phyloP scores from a whole-genome alignment of 2,113 vertebrate genomes.

The Oreotrochilus melanogaster region DNA sequence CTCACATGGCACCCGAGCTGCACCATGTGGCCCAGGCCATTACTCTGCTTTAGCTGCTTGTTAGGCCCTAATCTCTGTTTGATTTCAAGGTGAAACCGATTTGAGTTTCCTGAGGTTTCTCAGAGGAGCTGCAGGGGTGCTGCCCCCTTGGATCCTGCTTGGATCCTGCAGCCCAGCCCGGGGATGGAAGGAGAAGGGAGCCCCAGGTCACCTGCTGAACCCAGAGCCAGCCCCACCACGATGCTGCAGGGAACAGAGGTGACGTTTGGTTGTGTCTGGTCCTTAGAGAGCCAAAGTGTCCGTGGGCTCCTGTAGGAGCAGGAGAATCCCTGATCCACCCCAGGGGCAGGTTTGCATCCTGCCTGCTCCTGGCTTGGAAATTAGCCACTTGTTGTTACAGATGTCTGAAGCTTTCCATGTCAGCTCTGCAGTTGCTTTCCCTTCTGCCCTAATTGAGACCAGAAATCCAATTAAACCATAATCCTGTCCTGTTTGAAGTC shows the following conservation, averaged over 20 bases:
- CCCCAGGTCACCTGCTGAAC: not conserved
- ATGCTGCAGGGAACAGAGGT: fast-evolving
- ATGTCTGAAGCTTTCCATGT: constrained; percentile 2
- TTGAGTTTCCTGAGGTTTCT: constrained; percentile 59
- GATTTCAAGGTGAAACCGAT: constrained; percentile 54
- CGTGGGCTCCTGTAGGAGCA: fast-evolving
- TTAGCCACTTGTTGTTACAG: constrained; percentile 18
- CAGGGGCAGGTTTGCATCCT: not conserved
- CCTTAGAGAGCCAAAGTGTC: not conserved
- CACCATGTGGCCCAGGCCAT: not conserved
- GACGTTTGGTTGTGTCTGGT: fast-evolving
- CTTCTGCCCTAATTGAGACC: constrained; percentile 57
- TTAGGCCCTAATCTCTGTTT: constrained; percentile 62
- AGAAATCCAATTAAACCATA: constrained; percentile 58
- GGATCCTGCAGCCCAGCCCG: not conserved
- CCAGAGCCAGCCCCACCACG: fast-evolving
- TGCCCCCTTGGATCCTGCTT: not conserved
- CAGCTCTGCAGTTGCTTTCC: not conserved
- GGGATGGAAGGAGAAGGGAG: not conserved
- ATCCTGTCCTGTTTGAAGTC: constrained; percentile 23
- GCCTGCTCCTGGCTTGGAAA: not conserved
- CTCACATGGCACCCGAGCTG: constrained; percentile 12
- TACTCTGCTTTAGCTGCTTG: not conserved
- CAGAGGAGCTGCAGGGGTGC: not conserved
- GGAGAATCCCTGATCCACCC: not conserved